These are phyloP conservation scores for Hylaeus volcanicus DNA, from an alignment of 1,140 invertebrate species.

Conservation along the genomic window DNA sequence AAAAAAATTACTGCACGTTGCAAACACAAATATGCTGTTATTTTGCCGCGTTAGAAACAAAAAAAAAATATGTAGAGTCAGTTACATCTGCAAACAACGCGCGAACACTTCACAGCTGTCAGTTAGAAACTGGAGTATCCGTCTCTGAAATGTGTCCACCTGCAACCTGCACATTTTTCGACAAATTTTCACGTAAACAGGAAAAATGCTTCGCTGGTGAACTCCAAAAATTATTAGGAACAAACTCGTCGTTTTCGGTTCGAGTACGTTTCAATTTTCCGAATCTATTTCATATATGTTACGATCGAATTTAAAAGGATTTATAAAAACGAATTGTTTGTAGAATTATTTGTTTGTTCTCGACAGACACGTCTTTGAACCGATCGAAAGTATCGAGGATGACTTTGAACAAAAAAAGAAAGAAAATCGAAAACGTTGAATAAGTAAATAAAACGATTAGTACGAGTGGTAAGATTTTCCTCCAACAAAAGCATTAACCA, in stretches of 20 bases:
- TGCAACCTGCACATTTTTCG: not conserved
- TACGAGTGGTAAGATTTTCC: too few relatives aligned
- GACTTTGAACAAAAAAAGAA: too few relatives aligned
- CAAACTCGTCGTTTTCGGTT: not conserved
- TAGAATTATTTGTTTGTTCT: too few relatives aligned
- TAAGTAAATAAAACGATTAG: too few relatives aligned
- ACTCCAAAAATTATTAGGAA: not conserved
- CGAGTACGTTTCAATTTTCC: too few relatives aligned
- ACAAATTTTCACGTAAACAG: slow-evolving; percentile 15
- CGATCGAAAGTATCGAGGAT: too few relatives aligned
- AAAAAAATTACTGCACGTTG: slow-evolving; percentile 19
- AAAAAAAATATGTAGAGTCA: slow-evolving; percentile 6
- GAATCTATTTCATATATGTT: too few relatives aligned
- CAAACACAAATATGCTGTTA: slow-evolving; percentile 17
- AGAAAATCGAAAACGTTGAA: too few relatives aligned
- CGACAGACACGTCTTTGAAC: too few relatives aligned
- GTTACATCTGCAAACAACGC: slow-evolving; percentile 36
- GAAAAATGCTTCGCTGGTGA: slow-evolving; percentile 11
- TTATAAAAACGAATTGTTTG: too few relatives aligned
- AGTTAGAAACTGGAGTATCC: slow-evolving; percentile 28
- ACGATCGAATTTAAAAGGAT: too few relatives aligned
- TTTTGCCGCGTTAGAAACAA: not conserved
- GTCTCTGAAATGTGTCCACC: slow-evolving; percentile 5
- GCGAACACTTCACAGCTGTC: slow-evolving; percentile 32
- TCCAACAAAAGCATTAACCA: too few relatives aligned